A percentile compares a stretch with the other conserved stretches of the same genome.
These are phyloP conservation scores for Pachycephus smyrnensis DNA, from an alignment of 2,888 invertebrate genomes.

Conservation along the genomic window DNA sequence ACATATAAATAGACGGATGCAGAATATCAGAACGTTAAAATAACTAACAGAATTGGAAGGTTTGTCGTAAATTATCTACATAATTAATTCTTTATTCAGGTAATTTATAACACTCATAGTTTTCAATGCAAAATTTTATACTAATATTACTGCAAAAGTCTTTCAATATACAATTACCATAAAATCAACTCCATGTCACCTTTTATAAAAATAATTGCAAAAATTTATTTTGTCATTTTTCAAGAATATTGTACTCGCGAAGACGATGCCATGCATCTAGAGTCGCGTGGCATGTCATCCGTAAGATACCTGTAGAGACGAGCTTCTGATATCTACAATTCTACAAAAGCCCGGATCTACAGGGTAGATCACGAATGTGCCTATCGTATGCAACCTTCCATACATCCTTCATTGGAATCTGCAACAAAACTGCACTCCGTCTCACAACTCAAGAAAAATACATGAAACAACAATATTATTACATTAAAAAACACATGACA, in stretches of 20 bases:
- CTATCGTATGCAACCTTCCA: conserved; percentile 61
- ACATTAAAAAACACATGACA: no score
- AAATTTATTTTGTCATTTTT: background rate
- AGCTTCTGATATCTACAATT: conserved; percentile 90
- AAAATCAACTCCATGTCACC: no score
- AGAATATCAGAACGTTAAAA: no score
- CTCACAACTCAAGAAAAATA: background rate
- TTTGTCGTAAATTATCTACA: no score
- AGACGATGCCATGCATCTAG: conserved; percentile 39
- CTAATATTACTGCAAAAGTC: no score
- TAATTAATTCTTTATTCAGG: no score
- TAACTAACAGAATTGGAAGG: no score
- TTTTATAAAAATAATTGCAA: background rate
- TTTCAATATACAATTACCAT: no score
- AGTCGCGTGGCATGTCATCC: conserved; percentile 90
- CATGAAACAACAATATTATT: background rate
- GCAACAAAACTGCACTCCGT: conserved; percentile 23
- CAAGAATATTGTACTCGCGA: no score
- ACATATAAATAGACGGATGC: no score
- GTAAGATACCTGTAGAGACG: conserved; percentile 99
- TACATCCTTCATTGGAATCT: conserved; percentile 17
- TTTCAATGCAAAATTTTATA: no score
- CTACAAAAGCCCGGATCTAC: conserved; percentile 99
- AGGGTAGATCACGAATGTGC: conserved; percentile 99
- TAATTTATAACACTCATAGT: no score